phyloP scores from a whole-genome alignment of 2,888 invertebrate species.

The Agrotis ipsilon region DNA sequence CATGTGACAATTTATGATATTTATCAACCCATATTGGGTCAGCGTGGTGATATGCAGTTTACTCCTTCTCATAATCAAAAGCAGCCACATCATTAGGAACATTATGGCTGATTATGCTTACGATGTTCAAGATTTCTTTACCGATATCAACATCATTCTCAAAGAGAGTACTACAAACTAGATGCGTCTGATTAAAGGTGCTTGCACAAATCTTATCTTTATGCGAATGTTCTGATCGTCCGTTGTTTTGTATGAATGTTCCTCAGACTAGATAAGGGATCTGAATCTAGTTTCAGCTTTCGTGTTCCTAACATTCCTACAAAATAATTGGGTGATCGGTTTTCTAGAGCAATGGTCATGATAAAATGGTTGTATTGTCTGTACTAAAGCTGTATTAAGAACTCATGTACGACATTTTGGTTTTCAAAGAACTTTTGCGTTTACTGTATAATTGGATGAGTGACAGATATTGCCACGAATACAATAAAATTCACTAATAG shows the following conservation, averaged over 20 bases:
- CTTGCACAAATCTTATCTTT: constrained; percentile 24
- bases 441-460: background rate
- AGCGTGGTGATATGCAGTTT: too few relatives aligned
- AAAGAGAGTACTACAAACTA: background rate
- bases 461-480: background rate
- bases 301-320: constrained; percentile 9
- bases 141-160: constrained; percentile 5
- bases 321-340: constrained; percentile 21
- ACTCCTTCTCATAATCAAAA: too few relatives aligned
- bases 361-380: background rate
- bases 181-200: background rate
- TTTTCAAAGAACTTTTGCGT: background rate
- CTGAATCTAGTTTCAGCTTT: constrained; percentile 8
- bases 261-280: constrained; percentile 30
- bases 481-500: constrained; percentile 10
- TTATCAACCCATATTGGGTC: too few relatives aligned
- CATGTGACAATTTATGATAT: too few relatives aligned
- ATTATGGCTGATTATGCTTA: too few relatives aligned
- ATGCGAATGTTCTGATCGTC: constrained; percentile 23
- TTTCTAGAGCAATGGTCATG: background rate
- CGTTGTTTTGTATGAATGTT: constrained; percentile 39
- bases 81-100: too few relatives aligned
- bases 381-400: background rate
- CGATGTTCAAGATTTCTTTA: constrained; percentile 25
- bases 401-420: background rate